A percentile compares a stretch with the other conserved stretches of the same genome.
Evolutionary conservation across 2,113 vertebrate genomes (phyloP).

Genomic region (Chunga burmeisteri): DNA sequence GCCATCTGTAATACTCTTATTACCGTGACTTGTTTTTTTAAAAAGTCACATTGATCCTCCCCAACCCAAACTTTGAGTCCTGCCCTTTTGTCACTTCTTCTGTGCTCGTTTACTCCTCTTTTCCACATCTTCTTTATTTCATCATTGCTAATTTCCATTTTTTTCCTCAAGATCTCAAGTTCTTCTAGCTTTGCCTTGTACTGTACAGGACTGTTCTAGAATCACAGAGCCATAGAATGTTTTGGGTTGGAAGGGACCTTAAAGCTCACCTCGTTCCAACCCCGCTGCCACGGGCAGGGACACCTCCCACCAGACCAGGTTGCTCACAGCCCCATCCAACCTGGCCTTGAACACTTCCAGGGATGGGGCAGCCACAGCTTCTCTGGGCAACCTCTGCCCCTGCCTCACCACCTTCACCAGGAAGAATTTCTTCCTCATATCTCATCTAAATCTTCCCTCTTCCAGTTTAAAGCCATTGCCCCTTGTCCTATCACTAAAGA

Average conservation of each 20-base stretch:
- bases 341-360: neutral
- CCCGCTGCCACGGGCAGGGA: fast-evolving
- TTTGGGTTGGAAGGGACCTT: neutral
- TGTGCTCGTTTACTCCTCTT: neutral
- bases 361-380: neutral
- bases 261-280: fast-evolving
- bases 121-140: neutral
- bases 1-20: neutral
- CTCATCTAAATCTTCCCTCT: neutral
- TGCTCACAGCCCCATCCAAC: fast-evolving
- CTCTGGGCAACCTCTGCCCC: neutral
- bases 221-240: neutral
- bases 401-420: neutral
- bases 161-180: neutral
- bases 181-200: neutral
- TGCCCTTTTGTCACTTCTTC: neutral
- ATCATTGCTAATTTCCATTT: neutral
- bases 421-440: neutral
- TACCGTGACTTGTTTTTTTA: neutral
- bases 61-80: neutral
- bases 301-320: neutral
- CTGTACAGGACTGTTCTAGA: neutral
- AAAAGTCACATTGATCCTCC: neutral
- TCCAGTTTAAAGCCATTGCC: neutral
- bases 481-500: neutral